Conservation (phyloP, 2,888 invertebrate genomes). For the Esperia sulphurella region DNA sequence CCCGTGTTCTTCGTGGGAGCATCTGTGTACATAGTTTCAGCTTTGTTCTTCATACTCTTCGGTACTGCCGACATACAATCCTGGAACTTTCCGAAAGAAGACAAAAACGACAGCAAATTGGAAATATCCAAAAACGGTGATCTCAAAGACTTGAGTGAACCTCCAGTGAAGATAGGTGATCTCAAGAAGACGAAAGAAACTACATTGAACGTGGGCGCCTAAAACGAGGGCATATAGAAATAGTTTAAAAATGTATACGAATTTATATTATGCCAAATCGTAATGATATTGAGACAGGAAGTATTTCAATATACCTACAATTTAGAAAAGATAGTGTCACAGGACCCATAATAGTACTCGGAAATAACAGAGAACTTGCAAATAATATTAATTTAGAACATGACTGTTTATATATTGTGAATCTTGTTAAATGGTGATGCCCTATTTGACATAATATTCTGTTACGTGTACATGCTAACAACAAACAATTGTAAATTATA, state of each 20-base stretch:
- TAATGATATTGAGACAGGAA: neutral
- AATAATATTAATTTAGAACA: neutral
- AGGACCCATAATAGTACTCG: neutral
- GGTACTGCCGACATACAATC: conserved; percentile 85
- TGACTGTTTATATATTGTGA: neutral
- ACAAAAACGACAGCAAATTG: conserved; percentile 27
- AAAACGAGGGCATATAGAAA: neutral
- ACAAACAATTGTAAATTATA: no score
- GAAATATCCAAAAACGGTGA: conserved; percentile 37
- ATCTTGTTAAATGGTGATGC: neutral
- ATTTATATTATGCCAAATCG: neutral
- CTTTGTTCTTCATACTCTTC: conserved; percentile 83
- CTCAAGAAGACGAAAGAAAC: conserved; percentile 55
- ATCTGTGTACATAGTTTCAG: conserved; percentile 83
- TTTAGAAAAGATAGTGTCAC: neutral
- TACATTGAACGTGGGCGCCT: conserved; percentile 37
- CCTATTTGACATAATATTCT: neutral
- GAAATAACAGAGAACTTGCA: neutral
- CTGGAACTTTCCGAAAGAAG: conserved; percentile 80
- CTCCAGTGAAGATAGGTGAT: conserved; percentile 34
- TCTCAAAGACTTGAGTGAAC: conserved; percentile 38
- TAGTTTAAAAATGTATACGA: neutral
- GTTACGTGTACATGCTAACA: no score
- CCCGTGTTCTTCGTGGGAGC: conserved; percentile 86
- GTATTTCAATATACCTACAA: neutral